These are phyloP conservation scores for Gavialis gangeticus DNA, from an alignment of 2,113 vertebrate genomes.

Conservation along the genomic window DNA sequence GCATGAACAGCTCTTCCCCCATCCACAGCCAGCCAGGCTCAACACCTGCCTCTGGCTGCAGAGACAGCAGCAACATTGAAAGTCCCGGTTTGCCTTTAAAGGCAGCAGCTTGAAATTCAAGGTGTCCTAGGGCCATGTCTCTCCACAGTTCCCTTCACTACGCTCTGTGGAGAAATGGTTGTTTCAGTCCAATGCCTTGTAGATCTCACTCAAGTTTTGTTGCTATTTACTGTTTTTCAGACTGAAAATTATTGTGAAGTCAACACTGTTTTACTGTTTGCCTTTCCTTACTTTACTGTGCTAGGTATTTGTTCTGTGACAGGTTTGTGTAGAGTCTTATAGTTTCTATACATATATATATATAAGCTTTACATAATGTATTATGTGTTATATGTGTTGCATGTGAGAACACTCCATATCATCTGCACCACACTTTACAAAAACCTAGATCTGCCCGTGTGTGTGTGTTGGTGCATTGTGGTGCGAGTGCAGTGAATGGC, in stretches of 20 bases:
- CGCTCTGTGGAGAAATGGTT: neutral
- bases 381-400: no score
- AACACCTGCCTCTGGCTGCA: neutral
- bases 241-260: neutral
- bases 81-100: constrained; percentile 47
- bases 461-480: no score
- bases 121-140: constrained; percentile 60
- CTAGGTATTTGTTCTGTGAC: no score
- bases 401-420: no score
- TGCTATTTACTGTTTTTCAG: neutral
- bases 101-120: constrained; percentile 60
- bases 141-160: neutral
- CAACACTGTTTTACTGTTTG: no score
- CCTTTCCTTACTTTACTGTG: no score
- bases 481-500: no score
- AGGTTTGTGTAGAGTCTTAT: no score
- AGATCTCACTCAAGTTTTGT: neutral
- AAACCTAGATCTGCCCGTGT: no score
- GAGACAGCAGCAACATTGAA: constrained; percentile 33
- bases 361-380: no score
- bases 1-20: neutral
- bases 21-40: neutral
- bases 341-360: no score
- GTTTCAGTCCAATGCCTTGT: neutral
- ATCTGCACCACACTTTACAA: no score